phyloP scores from a whole-genome alignment of 2,888 invertebrate species.

The Creontiades dilutus region DNA sequence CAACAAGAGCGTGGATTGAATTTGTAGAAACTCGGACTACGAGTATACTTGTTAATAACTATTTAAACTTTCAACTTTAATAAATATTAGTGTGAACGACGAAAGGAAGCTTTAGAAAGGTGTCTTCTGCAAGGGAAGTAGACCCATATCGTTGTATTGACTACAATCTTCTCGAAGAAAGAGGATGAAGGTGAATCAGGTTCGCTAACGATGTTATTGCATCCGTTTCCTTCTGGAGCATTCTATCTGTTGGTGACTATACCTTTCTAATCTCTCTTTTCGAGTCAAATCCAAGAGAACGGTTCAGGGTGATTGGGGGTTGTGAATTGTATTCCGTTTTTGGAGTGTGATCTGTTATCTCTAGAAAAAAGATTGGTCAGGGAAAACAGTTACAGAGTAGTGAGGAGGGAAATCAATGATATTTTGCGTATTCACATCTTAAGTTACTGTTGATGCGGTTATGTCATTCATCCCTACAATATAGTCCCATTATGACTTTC shows the following conservation, averaged over 20 bases:
- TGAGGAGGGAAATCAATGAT: not conserved
- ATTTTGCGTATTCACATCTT: not conserved
- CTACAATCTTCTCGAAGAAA: constrained; percentile 10
- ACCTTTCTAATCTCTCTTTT: not conserved
- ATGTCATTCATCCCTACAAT: too few relatives aligned
- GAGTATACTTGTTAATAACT: too few relatives aligned
- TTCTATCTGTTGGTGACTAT: not conserved
- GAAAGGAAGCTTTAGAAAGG: not conserved
- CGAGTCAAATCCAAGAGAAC: not conserved
- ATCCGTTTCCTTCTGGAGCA: not conserved
- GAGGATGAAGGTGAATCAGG: constrained; percentile 27
- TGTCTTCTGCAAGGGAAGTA: not conserved
- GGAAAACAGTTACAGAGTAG: not conserved
- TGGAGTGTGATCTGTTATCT: constrained; percentile 4
- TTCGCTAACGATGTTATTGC: constrained; percentile 29
- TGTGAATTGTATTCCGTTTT: constrained; percentile 27
- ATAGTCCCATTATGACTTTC: too few relatives aligned
- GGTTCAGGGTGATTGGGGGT: constrained; percentile 11
- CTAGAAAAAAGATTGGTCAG: not conserved
- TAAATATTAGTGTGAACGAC: not conserved
- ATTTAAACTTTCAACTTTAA: too few relatives aligned
- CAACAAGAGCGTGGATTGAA: too few relatives aligned
- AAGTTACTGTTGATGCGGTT: not conserved
- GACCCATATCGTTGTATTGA: not conserved
- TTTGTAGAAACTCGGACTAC: too few relatives aligned